phyloP scores from a whole-genome alignment of 2,888 invertebrate genomes.

The Heliconius erato region DNA sequence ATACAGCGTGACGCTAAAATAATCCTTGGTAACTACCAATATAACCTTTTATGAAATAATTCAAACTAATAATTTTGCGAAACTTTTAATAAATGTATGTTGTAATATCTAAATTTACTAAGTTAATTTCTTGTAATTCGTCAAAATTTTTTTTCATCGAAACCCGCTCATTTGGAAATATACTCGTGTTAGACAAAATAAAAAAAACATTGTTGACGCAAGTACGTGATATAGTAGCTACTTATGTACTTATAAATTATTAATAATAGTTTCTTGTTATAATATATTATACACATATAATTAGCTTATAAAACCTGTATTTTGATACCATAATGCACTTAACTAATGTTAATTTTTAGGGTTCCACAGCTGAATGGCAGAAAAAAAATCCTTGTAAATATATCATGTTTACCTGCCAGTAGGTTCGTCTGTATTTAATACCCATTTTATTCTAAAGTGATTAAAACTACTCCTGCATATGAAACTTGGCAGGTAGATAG shows the following conservation, averaged over 20 bases:
- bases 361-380: background rate
- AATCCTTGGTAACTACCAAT: too few relatives aligned
- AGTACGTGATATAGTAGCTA: too few relatives aligned
- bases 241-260: background rate
- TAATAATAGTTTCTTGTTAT: background rate
- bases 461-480: too few relatives aligned
- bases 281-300: background rate
- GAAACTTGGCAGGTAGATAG: background rate
- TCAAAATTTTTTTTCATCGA: background rate
- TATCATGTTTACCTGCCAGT: too few relatives aligned
- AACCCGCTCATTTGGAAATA: conserved; percentile 1
- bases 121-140: background rate
- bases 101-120: background rate
- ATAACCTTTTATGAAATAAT: too few relatives aligned
- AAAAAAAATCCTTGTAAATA: too few relatives aligned
- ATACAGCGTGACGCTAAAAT: too few relatives aligned
- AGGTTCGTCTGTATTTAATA: too few relatives aligned
- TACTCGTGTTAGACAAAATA: conserved; percentile 3
- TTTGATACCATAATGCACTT: background rate
- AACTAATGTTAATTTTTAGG: background rate
- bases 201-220: conserved; percentile 9
- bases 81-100: too few relatives aligned
- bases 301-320: background rate
- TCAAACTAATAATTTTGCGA: background rate
- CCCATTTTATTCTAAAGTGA: too few relatives aligned